Evolutionary conservation across 2,113 vertebrate genomes (phyloP).

Genomic region (Onychostoma macrolepis): DNA sequence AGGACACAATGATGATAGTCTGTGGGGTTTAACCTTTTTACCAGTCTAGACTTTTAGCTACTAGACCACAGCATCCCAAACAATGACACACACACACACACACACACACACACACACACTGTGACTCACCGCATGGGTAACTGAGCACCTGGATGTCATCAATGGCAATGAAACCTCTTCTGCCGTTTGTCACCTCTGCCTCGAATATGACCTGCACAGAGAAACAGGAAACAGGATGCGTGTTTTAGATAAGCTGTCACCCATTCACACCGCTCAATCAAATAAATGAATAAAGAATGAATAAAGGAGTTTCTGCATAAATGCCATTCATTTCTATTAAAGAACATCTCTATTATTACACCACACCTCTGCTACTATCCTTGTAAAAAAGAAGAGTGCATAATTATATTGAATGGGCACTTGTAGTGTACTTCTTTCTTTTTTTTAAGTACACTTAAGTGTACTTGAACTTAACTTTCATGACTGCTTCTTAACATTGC

Average conservation of each 20-base stretch:
- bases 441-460: too few species aligned
- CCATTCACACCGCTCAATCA: background rate
- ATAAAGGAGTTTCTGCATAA: background rate
- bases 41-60: background rate
- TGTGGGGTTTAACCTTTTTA: background rate
- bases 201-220: constrained; percentile 95
- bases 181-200: constrained; percentile 91
- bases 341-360: background rate
- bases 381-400: background rate
- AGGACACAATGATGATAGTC: background rate
- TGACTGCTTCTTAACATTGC: too few species aligned
- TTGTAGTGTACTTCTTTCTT: background rate
- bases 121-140: constrained; percentile 96
- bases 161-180: constrained; percentile 94
- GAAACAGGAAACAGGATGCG: background rate
- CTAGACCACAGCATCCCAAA: background rate
- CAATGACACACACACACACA: background rate
- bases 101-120: constrained; percentile 67
- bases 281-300: background rate
- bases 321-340: background rate
- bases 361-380: background rate
- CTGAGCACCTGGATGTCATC: constrained; percentile 98
- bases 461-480: too few species aligned
- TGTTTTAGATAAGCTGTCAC: background rate
- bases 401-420: background rate